phyloP scores from a whole-genome alignment of 2,888 invertebrate genomes.

The Gastracanthus pulcherrimus region DNA sequence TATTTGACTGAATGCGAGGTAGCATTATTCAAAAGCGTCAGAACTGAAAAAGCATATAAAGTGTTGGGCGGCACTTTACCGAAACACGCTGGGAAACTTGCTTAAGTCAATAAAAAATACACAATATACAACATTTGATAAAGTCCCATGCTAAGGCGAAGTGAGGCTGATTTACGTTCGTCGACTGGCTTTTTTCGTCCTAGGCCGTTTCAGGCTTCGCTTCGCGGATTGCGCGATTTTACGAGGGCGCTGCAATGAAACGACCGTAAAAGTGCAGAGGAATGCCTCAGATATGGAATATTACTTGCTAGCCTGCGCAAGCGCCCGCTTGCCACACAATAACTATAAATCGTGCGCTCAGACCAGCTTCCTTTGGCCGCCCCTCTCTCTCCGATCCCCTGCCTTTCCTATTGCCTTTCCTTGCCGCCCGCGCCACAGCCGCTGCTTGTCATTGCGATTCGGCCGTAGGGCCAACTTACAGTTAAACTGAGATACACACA shows the following conservation, averaged over 20 bases:
- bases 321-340: conserved; percentile 40
- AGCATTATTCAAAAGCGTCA: conserved; percentile 24
- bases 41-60: neutral
- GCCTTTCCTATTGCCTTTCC: neutral
- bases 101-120: conserved; percentile 32
- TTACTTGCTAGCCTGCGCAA: conserved; percentile 35
- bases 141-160: conserved; percentile 31
- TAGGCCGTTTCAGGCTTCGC: neutral
- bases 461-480: neutral
- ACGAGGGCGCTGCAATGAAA: conserved; percentile 46
- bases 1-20: neutral
- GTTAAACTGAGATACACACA: neutral
- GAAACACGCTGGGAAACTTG: conserved; percentile 13
- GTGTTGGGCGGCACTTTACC: neutral
- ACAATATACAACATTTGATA: conserved; percentile 40
- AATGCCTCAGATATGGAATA: conserved; percentile 54
- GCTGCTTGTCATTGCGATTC: neutral
- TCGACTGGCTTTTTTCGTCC: conserved; percentile 22
- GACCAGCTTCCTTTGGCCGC: conserved; percentile 39
- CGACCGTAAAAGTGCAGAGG: conserved; percentile 54
- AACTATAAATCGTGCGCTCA: conserved; percentile 51
- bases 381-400: neutral
- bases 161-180: conserved; percentile 46
- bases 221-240: conserved; percentile 41
- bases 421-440: neutral